phyloP scores from a whole-genome alignment of 2,888 invertebrate genomes.

The Chrysolina oricalcia region DNA sequence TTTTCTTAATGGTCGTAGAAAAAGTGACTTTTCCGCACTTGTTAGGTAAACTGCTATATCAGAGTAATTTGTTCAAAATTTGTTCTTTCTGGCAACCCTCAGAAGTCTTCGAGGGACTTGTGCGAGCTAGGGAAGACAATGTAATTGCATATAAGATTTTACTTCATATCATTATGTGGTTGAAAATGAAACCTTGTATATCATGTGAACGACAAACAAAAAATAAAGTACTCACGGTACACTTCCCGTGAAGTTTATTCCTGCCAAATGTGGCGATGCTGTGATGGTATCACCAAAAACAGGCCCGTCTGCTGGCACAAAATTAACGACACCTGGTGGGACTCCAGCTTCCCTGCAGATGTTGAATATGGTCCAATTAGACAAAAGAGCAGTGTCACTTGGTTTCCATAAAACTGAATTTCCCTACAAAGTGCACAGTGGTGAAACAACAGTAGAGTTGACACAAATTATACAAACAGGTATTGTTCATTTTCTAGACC shows the following conservation, averaged over 20 bases:
- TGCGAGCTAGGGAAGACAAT: too few species aligned
- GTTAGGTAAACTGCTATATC: too few species aligned
- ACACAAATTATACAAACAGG: background rate
- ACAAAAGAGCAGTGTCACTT: constrained; percentile 95
- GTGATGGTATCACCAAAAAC: constrained; percentile 95
- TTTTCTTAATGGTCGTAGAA: too few species aligned
- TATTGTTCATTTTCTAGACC: too few species aligned
- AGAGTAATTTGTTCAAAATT: too few species aligned
- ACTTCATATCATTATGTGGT: too few species aligned
- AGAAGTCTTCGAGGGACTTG: too few species aligned
- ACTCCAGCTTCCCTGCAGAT: constrained; percentile 96
- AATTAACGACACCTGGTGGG: constrained; percentile 97
- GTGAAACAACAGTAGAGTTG: background rate
- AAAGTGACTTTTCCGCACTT: too few species aligned
- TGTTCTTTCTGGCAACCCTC: too few species aligned
- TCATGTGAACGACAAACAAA: background rate
- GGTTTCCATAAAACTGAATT: constrained; percentile 98
- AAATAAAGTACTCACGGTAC: constrained; percentile 80
- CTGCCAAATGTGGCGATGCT: constrained; percentile 87
- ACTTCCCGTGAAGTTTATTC: constrained; percentile 98
- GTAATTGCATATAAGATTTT: too few species aligned
- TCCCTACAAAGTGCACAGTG: constrained; percentile 77
- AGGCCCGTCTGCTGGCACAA: constrained; percentile 96
- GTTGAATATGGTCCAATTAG: constrained; percentile 95
- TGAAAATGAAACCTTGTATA: background rate